Conservation (phyloP, 2,888 invertebrate genomes). For the Thelaira solivaga region DNA sequence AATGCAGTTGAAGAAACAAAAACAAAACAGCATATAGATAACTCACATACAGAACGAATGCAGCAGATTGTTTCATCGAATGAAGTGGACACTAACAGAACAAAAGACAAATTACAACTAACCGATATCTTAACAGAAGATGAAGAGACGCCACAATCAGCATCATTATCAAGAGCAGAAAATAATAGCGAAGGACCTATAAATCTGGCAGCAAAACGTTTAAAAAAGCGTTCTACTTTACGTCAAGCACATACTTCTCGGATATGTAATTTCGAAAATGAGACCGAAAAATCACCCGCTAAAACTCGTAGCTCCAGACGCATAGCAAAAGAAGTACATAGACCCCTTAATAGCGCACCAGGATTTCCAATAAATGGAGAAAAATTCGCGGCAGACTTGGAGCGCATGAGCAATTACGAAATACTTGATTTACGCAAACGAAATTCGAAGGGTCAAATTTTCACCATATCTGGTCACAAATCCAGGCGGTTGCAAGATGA, state of each 20-base stretch:
- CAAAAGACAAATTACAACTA: slow-evolving; percentile 38
- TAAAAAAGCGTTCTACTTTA: slow-evolving; percentile 6
- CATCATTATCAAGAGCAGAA: background rate
- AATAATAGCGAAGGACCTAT: slow-evolving; percentile 43
- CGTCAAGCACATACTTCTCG: background rate
- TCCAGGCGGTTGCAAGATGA: background rate
- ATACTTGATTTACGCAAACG: slow-evolving; percentile 72
- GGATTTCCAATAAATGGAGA: slow-evolving; percentile 71
- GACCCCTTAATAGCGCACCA: slow-evolving; percentile 67
- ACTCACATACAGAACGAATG: no score
- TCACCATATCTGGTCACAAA: slow-evolving; percentile 61
- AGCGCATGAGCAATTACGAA: slow-evolving; percentile 71
- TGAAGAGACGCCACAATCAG: slow-evolving; percentile 15
- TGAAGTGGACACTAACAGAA: background rate
- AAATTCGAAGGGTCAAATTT: slow-evolving; percentile 65
- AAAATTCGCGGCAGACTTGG: slow-evolving; percentile 68
- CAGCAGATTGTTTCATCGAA: background rate
- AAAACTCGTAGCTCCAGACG: slow-evolving; percentile 9
- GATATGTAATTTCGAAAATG: slow-evolving; percentile 13
- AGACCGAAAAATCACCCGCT: slow-evolving; percentile 31
- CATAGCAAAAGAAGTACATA: background rate
- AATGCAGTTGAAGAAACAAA: background rate
- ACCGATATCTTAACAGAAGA: slow-evolving; percentile 62
- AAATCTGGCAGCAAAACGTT: slow-evolving; percentile 50
- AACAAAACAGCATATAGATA: background rate